Conservation (phyloP, 1,140 invertebrate genomes). For the Ips typographus region DNA sequence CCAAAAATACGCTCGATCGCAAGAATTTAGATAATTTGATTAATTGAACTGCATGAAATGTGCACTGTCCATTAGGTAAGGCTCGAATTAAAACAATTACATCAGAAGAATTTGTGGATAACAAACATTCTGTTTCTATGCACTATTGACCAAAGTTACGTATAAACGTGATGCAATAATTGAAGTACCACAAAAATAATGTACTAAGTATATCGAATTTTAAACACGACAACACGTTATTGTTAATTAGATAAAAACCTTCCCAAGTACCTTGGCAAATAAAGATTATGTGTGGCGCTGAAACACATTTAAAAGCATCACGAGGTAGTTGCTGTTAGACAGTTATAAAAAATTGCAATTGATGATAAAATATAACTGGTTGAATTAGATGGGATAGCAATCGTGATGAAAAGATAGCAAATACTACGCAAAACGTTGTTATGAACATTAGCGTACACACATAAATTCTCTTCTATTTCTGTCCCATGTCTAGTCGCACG, state of each 20-base stretch:
- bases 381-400: neutral
- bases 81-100: neutral
- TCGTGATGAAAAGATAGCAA: neutral
- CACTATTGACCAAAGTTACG: neutral
- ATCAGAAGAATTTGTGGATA: neutral
- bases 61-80: neutral
- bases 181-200: no score
- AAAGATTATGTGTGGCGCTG: constrained; percentile 8
- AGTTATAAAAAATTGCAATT: no score
- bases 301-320: neutral
- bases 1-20: no score
- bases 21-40: neutral
- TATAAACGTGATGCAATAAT: neutral
- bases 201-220: no score
- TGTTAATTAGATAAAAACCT: constrained; percentile 10
- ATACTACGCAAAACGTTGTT: constrained; percentile 1
- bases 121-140: neutral
- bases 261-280: neutral
- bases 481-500: constrained; percentile 20
- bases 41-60: neutral
- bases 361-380: no score
- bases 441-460: constrained; percentile 1
- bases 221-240: neutral
- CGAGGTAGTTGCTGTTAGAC: no score
- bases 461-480: constrained; percentile 27